These are phyloP conservation scores for Ictidomys tridecemlineatus DNA, from an alignment of 2,113 vertebrate genomes.

Conservation along the genomic window DNA sequence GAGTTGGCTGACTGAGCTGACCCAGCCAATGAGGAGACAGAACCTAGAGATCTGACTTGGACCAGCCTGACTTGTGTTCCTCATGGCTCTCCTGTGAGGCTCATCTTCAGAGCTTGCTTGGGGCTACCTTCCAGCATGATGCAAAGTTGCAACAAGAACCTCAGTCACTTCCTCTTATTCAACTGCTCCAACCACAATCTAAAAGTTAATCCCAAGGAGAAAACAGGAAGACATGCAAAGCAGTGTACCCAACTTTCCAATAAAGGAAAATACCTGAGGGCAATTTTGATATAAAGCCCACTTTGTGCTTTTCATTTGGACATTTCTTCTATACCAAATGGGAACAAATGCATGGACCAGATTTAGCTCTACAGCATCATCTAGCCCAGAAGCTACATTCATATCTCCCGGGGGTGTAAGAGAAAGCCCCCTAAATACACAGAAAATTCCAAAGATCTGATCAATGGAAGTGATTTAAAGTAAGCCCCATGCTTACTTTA, in stretches of 20 bases:
- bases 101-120: not conserved
- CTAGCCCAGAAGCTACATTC: constrained; percentile 39
- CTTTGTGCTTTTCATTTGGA: not conserved
- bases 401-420: constrained; percentile 48
- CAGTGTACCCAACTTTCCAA: constrained; percentile 47
- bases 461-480: not conserved
- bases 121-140: rapidly evolving
- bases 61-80: not conserved
- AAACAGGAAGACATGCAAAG: not conserved
- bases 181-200: not conserved
- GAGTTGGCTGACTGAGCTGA: too few species aligned
- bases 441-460: constrained; percentile 75
- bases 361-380: constrained; percentile 35
- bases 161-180: not conserved
- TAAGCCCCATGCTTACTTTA: constrained; percentile 26
- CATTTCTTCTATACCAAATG: constrained; percentile 50
- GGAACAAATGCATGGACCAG: constrained; percentile 41
- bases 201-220: not conserved
- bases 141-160: not conserved
- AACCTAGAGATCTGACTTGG: too few species aligned
- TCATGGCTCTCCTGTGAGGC: not conserved
- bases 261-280: constrained; percentile 56
- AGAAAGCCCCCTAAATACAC: constrained; percentile 55
- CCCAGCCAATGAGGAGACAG: too few species aligned
- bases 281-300: constrained; percentile 15